Conservation (phyloP, 1,140 invertebrate species). For the Polypedilum vanderplanki region DNA sequence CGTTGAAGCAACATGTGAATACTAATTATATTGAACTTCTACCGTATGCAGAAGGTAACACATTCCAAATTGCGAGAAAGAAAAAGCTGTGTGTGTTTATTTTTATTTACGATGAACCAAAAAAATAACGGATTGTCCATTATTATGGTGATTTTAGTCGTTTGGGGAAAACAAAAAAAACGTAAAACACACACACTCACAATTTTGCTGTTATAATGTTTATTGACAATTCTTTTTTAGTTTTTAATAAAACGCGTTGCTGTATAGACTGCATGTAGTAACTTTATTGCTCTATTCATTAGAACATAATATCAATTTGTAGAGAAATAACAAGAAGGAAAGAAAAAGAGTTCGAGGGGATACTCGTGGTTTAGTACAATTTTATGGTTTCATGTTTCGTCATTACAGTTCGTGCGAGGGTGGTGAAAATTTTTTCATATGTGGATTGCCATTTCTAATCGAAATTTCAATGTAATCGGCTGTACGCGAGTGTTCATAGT, state of each 20-base stretch:
- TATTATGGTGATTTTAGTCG: background rate
- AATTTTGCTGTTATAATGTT: background rate
- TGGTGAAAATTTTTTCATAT: background rate
- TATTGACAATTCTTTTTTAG: conserved; percentile 10
- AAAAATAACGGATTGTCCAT: conserved; percentile 8
- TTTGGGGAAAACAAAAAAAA: background rate
- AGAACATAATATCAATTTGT: background rate
- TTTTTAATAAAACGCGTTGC: background rate
- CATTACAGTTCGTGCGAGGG: background rate
- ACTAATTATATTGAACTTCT: conserved; percentile 14
- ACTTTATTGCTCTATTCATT: background rate
- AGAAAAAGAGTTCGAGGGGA: background rate
- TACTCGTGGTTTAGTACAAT: background rate
- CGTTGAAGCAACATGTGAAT: conserved; percentile 2
- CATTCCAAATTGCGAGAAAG: background rate
- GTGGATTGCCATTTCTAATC: background rate
- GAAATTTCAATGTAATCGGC: background rate
- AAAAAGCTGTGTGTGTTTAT: background rate
- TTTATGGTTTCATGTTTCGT: conserved; percentile 9
- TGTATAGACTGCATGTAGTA: background rate
- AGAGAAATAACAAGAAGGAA: no score
- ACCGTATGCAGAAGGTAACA: background rate
- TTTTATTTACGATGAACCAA: conserved; percentile 4
- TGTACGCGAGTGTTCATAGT: background rate
- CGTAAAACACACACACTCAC: background rate